phyloP scores from a whole-genome alignment of 2,113 vertebrate species.

The Lasiurus cinereus region DNA sequence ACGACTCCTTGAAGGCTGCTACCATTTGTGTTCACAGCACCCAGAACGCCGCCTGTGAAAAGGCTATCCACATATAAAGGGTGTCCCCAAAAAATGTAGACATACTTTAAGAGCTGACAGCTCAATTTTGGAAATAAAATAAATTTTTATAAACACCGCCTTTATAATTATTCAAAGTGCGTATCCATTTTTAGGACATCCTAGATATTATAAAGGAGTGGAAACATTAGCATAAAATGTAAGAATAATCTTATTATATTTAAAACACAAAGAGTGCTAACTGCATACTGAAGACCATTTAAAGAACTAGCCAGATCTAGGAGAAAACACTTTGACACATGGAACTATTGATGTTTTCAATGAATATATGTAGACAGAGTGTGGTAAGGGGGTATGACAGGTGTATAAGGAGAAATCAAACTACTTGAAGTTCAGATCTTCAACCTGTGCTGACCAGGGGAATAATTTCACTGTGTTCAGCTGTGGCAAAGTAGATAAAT shows the following conservation, averaged over 20 bases:
- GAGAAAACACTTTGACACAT: neutral
- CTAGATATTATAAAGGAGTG: neutral
- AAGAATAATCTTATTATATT: neutral
- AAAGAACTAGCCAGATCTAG: neutral
- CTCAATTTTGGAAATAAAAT: no score
- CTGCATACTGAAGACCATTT: neutral
- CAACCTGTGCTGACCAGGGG: neutral
- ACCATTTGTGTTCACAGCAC: neutral
- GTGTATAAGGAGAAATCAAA: neutral
- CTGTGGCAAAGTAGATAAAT: slow-evolving; percentile 17
- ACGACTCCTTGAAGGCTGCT: neutral
- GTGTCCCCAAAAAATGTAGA: no score
- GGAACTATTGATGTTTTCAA: neutral
- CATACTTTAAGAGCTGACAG: no score
- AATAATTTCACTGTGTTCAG: neutral
- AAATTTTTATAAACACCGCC: no score
- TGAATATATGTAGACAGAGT: neutral
- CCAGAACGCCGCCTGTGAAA: neutral
- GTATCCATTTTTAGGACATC: no score
- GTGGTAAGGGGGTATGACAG: neutral
- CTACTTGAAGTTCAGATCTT: slow-evolving; percentile 1
- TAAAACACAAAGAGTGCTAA: neutral
- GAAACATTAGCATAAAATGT: neutral
- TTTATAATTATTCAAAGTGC: no score
- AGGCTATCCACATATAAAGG: neutral